Percentiles rank a stretch among this genome's conserved stretches.
Conservation (phyloP, 2,113 vertebrate genomes). For the Lasiurus borealis region DNA sequence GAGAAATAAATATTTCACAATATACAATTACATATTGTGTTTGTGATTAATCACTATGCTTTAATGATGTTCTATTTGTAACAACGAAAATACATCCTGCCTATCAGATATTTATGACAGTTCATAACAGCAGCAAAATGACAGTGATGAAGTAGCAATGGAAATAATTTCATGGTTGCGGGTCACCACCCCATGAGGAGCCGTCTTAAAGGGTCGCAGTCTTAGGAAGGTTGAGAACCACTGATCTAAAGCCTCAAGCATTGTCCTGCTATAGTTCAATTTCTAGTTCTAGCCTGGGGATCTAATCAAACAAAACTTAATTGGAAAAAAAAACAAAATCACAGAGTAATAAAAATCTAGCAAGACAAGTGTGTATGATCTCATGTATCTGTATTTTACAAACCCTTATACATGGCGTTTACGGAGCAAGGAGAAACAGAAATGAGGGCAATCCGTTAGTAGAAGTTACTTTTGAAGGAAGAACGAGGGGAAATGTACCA, state of each 20-base stretch:
- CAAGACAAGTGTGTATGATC: neutral
- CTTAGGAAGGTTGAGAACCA: no score
- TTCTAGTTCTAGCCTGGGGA: neutral
- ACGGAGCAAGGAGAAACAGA: neutral
- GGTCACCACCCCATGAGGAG: no score
- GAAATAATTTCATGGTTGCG: no score
- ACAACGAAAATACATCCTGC: no score
- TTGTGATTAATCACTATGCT: no score
- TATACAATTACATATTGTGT: no score
- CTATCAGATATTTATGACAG: no score
- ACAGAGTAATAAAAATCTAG: neutral
- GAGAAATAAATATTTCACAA: no score
- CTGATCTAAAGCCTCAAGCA: neutral
- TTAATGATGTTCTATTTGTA: no score
- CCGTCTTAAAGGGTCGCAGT: no score
- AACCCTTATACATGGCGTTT: neutral
- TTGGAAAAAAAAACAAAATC: neutral
- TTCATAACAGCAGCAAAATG: no score
- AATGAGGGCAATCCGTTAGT: neutral
- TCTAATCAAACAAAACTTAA: conserved; percentile 16
- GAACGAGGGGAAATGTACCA: neutral
- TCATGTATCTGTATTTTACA: neutral
- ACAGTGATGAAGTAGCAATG: no score
- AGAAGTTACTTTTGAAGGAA: neutral
- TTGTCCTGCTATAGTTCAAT: neutral